Conservation (phyloP, 2,888 invertebrate species). For the Lucinisca nassula region DNA sequence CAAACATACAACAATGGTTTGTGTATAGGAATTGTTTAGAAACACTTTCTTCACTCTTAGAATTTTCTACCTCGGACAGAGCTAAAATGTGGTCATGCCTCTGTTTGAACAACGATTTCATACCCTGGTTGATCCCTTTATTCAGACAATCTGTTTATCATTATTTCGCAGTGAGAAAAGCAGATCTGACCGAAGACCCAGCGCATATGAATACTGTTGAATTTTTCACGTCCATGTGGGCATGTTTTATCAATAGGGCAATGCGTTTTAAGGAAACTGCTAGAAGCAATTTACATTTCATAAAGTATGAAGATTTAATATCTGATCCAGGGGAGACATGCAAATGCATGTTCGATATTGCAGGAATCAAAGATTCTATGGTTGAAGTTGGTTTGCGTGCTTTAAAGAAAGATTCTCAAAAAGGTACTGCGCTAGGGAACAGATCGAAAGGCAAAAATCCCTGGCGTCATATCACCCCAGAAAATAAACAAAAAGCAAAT, state of each 20-base stretch:
- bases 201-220: constrained; percentile 49
- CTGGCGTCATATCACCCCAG: background rate
- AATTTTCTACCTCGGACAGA: background rate
- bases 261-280: constrained; percentile 22
- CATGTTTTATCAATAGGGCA: constrained; percentile 34
- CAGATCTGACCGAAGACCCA: background rate
- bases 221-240: constrained; percentile 55
- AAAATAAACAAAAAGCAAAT: constrained; percentile 23
- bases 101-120: constrained; percentile 31
- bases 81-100: background rate
- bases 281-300: constrained; percentile 22
- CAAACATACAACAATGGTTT: background rate
- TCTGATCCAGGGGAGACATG: constrained; percentile 32
- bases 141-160: constrained; percentile 36
- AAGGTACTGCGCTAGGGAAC: constrained; percentile 24
- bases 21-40: background rate
- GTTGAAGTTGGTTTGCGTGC: constrained; percentile 47
- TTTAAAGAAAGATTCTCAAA: constrained; percentile 59
- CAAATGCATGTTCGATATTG: constrained; percentile 38
- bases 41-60: background rate
- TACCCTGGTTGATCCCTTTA: constrained; percentile 47
- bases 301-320: constrained; percentile 65
- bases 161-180: constrained; percentile 23
- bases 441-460: background rate
- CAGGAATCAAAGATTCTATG: constrained; percentile 49